Evolutionary conservation across 2,888 invertebrate species (phyloP).

Genomic region (Napeogenes inachia): DNA sequence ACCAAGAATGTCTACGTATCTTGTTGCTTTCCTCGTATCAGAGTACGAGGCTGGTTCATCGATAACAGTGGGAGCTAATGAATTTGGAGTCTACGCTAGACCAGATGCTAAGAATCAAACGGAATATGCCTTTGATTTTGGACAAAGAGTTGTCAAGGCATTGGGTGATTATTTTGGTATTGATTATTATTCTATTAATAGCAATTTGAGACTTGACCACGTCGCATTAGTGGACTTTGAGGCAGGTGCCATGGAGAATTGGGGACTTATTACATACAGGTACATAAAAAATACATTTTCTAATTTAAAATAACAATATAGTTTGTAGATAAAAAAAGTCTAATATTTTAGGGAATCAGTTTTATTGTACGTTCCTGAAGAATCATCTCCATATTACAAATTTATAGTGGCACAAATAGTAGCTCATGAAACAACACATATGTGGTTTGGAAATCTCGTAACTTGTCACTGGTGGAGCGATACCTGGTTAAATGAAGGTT

Average conservation of each 20-base stretch:
- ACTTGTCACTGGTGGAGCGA: conserved; percentile 87
- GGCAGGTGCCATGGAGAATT: conserved; percentile 94
- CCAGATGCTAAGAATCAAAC: conserved; percentile 82
- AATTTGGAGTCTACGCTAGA: conserved; percentile 82
- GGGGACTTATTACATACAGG: conserved; percentile 92
- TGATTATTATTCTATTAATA: conserved; percentile 71
- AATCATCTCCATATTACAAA: conserved; percentile 66
- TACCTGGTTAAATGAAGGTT: conserved; percentile 84
- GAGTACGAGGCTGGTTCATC: conserved; percentile 76
- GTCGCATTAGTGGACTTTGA: conserved; percentile 91
- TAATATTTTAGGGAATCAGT: conserved; percentile 53
- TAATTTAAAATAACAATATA: conserved; percentile 2
- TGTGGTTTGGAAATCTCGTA: conserved; percentile 89
- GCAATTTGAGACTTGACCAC: conserved; percentile 86
- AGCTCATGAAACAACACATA: conserved; percentile 89
- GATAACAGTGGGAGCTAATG: conserved; percentile 42
- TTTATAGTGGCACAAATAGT: conserved; percentile 78
- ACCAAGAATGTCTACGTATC: conserved; percentile 87
- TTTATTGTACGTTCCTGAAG: conserved; percentile 64
- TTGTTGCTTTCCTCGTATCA: conserved; percentile 89
- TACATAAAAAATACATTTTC: conserved; percentile 37
- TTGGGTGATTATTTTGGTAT: conserved; percentile 78
- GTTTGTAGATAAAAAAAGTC: not conserved
- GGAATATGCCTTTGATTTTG: conserved; percentile 80
- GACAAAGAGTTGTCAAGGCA: conserved; percentile 66